Evolutionary conservation across 2,113 vertebrate species (phyloP), one percentile per base, ranked within the genome.

Genomic region (Uria lomvia): DNA sequence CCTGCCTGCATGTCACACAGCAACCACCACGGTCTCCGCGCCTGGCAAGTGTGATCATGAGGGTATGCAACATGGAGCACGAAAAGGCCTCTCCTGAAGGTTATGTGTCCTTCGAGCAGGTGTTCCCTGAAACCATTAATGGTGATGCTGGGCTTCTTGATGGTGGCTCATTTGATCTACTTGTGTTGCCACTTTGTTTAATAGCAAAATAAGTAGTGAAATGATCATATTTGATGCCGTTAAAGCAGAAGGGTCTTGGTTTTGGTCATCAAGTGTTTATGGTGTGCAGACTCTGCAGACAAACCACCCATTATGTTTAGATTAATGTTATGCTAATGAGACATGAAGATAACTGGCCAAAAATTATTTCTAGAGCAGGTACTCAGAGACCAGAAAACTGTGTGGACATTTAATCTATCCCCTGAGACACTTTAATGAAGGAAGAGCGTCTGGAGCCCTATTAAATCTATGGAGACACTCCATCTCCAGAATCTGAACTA

Each of bases 1-100:
- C 8, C n/a, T 29, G 15, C 34, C 21, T 23, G 38, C 11, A 15
- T 8, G 58, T 55, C 55, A 36, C 18, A 15, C 34, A 24, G 49
- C 19, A 43, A 56, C 52, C 47, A 13, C 59, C 30, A 5, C 0
- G 0, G 5, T 43, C 67, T 53, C 9, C 1, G 4, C 0, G 23
- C 8, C 42, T 63, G 70, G 63, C 5, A 9, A 21, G 18, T 9
- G 52, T 27, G 30, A 66, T 45, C 42, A 14, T 18, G 38, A 0
- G 4, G 14, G 16, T 23, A 23, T 16, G 45, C 63, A 38, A 11
- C 32, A 12, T 0, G 1, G 47, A 62, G 49, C 36, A 56, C 2
- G 4, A 29, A 83, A 56, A 2, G 21, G 42, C 49, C 85, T 94
- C 58, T 87, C n/a, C 55, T 91, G 77, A 70, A 79, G 50, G 72